Evolutionary conservation across 1,140 invertebrate species (phyloP), one percentile per base, ranked within the genome.

Genomic region (Drosophila repletoides): DNA sequence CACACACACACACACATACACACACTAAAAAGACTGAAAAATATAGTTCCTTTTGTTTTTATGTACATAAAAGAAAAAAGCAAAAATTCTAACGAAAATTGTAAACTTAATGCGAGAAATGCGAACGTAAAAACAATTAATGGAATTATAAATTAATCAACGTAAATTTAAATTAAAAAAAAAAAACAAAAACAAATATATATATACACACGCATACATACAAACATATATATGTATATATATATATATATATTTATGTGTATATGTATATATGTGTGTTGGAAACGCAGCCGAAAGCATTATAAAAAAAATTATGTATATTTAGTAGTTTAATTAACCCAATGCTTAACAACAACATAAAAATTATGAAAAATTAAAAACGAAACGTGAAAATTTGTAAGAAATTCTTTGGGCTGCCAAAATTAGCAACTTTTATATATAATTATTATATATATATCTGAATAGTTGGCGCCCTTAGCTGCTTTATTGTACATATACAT

Each of bases 1-100:
- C 4, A 59, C 34, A 72, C 24, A 64, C 41, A 56, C 12, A 66
- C 36, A 76, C 34, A 79, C 64, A 86, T 9, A 86, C 61, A 83
- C 79, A 89, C 89, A 90, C 87, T 83, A 71, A 90, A 89, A 90
- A 90, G 88, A 90, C 88, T 90, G 88, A 90, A 90, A 90, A 76
- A 90, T 90, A 90, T 90, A 90, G 88, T 90, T 90, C 88, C 88
- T 90, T 84, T 90, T 90, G 88, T 90, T 90, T 90, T 90, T 90
- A 90, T 89, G 88, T 88, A 89, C 53, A 86, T 86, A 74, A 83
- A 52, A 77, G 59, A 74, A 58, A 52, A 77, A 61, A 74, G 60
- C 64, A 74, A 70, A 74, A 73, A 75, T 75, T 84, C 55, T 79
- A 79, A 84, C 79, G 70, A 77, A 84, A 77, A 83, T 86, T 72